Conservation (phyloP, 1,140 invertebrate genomes). For the Heterodera schachtii region DNA sequence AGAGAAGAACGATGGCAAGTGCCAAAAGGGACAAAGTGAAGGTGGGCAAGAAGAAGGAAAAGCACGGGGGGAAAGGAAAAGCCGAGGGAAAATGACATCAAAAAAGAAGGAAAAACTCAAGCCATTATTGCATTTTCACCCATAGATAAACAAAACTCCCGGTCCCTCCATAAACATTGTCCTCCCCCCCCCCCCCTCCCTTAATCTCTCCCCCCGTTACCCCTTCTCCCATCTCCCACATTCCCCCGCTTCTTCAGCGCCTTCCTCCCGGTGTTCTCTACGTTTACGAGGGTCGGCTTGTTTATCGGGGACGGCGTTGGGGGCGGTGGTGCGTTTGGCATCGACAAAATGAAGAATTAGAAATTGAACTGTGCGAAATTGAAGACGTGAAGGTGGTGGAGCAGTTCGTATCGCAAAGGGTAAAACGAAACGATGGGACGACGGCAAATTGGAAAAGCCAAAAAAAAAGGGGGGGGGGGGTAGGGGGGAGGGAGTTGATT, state of each 20-base stretch:
- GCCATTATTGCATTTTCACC: background rate
- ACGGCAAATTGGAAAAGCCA: constrained; percentile 22
- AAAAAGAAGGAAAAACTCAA: too few relatives aligned
- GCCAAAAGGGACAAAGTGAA: constrained; percentile 6
- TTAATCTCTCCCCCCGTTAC: background rate
- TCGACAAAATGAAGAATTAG: constrained; percentile 34
- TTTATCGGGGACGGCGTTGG: constrained; percentile 43
- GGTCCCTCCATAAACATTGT: background rate
- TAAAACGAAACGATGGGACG: constrained; percentile 18
- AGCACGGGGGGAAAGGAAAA: too few relatives aligned
- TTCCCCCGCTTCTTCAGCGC: constrained; percentile 19
- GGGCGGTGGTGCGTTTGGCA: constrained; percentile 43
- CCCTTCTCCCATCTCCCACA: background rate
- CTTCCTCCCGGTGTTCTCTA: constrained; percentile 49
- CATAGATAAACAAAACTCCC: background rate
- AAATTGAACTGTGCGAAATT: constrained; percentile 50
- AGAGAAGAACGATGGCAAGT: too few relatives aligned
- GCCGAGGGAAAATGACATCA: too few relatives aligned
- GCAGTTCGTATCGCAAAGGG: constrained; percentile 50
- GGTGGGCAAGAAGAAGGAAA: background rate
- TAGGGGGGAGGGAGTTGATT: background rate
- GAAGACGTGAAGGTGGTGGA: constrained; percentile 49
- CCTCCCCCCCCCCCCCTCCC: background rate
- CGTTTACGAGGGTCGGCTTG: constrained; percentile 48
- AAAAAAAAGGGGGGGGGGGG: constrained; percentile 3